These are phyloP conservation scores for Alcedo quadribrachys DNA, from an alignment of 2,797 vertebrate species.

Conservation along the genomic window DNA sequence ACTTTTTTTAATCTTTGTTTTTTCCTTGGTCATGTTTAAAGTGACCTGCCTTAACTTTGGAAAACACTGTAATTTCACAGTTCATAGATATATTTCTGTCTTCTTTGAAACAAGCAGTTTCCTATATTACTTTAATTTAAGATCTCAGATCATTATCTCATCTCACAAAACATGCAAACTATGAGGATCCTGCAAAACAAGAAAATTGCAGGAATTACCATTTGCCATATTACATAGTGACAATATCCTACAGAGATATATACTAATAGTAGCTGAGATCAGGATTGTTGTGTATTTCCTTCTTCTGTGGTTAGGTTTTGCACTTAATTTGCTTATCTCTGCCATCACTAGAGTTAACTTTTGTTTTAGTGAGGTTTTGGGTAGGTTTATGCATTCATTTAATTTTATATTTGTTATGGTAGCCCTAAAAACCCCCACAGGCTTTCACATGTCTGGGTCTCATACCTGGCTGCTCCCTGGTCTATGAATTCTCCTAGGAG, in stretches of 20 bases:
- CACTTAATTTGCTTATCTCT: not conserved
- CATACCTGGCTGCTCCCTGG: not conserved
- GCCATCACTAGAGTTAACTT: not conserved
- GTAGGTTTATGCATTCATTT: not conserved
- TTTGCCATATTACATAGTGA: not conserved
- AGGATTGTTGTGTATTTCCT: not conserved
- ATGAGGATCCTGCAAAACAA: not conserved
- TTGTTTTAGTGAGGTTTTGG: not conserved
- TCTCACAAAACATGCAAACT: not conserved
- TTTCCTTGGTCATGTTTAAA: not conserved
- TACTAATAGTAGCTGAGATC: not conserved
- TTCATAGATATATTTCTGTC: not conserved
- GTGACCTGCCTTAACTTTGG: not conserved
- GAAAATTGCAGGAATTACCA: not conserved
- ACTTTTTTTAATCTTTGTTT: not conserved
- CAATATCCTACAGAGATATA: not conserved
- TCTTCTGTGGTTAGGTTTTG: not conserved
- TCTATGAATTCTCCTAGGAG: not conserved
- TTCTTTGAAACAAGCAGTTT: not conserved
- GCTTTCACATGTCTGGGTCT: not conserved
- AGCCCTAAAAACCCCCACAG: not conserved
- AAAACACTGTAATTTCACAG: not conserved
- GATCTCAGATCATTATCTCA: not conserved
- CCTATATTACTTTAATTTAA: not conserved
- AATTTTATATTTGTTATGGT: not conserved